Evolutionary conservation across 2,888 invertebrate genomes (phyloP), one percentile per base, ranked within the genome.

Genomic region (Tridacna gigas): DNA sequence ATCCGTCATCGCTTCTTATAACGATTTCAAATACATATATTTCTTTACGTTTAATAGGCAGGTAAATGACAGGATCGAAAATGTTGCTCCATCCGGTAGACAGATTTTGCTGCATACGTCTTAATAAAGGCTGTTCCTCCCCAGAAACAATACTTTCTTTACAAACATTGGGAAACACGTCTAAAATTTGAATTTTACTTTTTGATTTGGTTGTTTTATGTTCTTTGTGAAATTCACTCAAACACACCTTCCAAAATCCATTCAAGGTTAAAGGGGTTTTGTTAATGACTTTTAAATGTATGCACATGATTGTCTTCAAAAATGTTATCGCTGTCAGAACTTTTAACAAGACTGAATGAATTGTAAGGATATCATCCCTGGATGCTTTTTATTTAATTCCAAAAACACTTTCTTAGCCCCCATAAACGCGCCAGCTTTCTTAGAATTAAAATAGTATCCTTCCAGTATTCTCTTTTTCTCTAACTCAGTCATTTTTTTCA

Each of bases 71-170:
- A n/a, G n/a, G 28, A 28, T 79, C 51, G 22, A 86, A 67, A 0
- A 12, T 71, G 12, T 82, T 80, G 75, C 74, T 60, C 86, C 83
- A 83, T 28, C 73, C 78, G 25, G 25, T 26, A 2, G 74, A 71
- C 9, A 13, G 51, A 69, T 77, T 82, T 74, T 73, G 74, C 77
- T 74, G 56, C 25, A 86, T 20, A n/a, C 81, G 78, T 80, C 82
- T 63, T 20, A 86, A 65, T 1, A 86, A 26, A 15, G 83, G 79
- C 60, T 76, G 60, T 75, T 86, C 82, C 45, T 37, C 79, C 11
- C 86, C 83, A 60, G 76, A n/a, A 2, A 85, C 85, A 48, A 85
- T 82, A 56, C 82, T 85, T 77, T 82, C 82, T 74, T 77, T 74
- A 45, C 84, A 82, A 48, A 84, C n/a, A 63, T 82, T 79, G 12